A percentile compares a stretch with the other conserved stretches of the same genome.
Conservation (phyloP, 2,113 vertebrate genomes). For the Eclectus roratus region DNA sequence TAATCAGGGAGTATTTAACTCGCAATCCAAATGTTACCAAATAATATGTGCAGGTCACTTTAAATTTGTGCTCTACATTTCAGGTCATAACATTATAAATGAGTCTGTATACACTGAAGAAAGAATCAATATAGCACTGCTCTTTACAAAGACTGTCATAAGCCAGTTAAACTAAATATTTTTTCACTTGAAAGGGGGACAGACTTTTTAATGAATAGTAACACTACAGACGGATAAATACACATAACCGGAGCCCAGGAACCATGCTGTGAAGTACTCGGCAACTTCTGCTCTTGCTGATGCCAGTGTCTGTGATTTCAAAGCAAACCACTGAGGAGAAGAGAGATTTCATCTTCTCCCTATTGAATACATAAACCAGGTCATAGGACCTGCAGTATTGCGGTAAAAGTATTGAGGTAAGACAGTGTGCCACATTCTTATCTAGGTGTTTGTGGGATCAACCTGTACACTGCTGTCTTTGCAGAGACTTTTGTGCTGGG, state of each 20-base stretch:
- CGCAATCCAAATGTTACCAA: constrained; percentile 60
- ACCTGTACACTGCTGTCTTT: rapidly evolving
- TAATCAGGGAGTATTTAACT: constrained; percentile 67
- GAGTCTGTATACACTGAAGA: constrained; percentile 51
- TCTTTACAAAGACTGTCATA: constrained; percentile 35
- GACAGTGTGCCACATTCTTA: rapidly evolving
- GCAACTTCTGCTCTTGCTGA: neutral
- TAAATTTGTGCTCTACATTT: constrained; percentile 44
- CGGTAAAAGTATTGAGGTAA: neutral
- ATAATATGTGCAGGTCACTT: constrained; percentile 55
- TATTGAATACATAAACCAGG: neutral
- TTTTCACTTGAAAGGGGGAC: neutral
- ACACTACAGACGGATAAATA: neutral
- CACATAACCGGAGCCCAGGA: neutral
- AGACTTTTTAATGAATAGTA: constrained; percentile 4
- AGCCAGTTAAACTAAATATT: constrained; percentile 34
- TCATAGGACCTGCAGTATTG: neutral
- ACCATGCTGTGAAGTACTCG: neutral
- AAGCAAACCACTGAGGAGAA: neutral
- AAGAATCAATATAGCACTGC: constrained; percentile 42
- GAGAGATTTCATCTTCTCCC: neutral
- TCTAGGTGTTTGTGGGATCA: neutral
- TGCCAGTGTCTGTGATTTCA: neutral
- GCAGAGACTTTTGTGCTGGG: neutral
- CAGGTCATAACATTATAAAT: constrained; percentile 57